Evolutionary conservation across 2,888 invertebrate genomes (phyloP).

Genomic region (Drosophila mulleri): DNA sequence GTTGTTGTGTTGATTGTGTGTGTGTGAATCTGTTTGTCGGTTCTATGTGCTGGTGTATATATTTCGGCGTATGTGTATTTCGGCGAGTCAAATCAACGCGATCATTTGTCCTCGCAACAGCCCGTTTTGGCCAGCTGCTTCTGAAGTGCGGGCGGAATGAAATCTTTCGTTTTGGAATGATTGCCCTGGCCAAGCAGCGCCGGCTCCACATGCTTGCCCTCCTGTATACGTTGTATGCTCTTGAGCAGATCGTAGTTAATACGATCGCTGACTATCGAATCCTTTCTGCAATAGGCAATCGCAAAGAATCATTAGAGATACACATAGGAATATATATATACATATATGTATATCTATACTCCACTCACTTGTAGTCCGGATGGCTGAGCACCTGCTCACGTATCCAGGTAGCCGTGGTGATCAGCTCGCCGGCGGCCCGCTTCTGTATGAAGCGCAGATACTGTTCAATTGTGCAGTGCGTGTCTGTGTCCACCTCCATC

Average conservation of each 20-base stretch:
- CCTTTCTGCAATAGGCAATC: slow-evolving; percentile 87
- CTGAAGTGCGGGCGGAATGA: slow-evolving; percentile 92
- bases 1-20: slow-evolving; percentile 9
- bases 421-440: slow-evolving; percentile 94
- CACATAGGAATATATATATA: neutral
- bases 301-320: slow-evolving; percentile 30
- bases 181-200: slow-evolving; percentile 91
- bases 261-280: slow-evolving; percentile 94
- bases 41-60: slow-evolving; percentile 2
- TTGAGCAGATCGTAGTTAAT: slow-evolving; percentile 96
- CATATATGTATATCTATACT: no score
- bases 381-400: slow-evolving; percentile 95
- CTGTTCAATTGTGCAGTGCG: slow-evolving; percentile 98
- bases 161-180: slow-evolving; percentile 93
- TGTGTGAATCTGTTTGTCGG: neutral
- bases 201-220: slow-evolving; percentile 90
- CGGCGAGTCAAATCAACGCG: slow-evolving; percentile 41
- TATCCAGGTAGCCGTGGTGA: slow-evolving; percentile 98
- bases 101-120: slow-evolving; percentile 83
- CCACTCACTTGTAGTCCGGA: slow-evolving; percentile 93
- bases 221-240: slow-evolving; percentile 90
- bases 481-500: slow-evolving; percentile 99
- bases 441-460: slow-evolving; percentile 96
- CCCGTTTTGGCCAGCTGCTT: slow-evolving; percentile 85
- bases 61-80: neutral